These are phyloP conservation scores for Saccopteryx leptura DNA, from an alignment of 2,113 vertebrate species.

Conservation along the genomic window DNA sequence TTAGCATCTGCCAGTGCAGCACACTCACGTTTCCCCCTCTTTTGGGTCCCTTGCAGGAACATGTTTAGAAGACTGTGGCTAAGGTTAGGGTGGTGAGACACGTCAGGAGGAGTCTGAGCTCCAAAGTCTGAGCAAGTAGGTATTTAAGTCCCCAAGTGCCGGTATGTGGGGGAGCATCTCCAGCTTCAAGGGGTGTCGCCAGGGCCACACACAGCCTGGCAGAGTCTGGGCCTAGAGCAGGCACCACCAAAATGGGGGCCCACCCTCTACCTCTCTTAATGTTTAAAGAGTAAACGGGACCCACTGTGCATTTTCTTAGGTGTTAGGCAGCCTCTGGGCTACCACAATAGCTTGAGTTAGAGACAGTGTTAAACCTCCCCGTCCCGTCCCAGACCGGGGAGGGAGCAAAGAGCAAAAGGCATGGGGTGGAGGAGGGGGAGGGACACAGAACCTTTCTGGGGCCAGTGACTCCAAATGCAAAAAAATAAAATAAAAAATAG, in stretches of 20 bases:
- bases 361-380: neutral
- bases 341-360: neutral
- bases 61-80: constrained; percentile 37
- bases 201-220: neutral
- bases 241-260: neutral
- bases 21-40: neutral
- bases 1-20: neutral
- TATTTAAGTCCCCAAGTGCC: neutral
- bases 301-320: neutral
- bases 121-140: neutral
- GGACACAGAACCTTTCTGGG: neutral
- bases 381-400: neutral
- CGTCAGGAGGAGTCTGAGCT: neutral
- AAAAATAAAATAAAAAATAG: neutral
- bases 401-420: neutral
- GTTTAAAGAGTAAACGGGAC: neutral
- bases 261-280: neutral
- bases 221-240: neutral
- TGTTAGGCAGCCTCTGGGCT: neutral
- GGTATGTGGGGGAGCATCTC: neutral
- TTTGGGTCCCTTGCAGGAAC: neutral
- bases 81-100: neutral
- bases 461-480: neutral
- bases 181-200: neutral
- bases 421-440: neutral